These are phyloP conservation scores for Drosophila quadrilineata DNA, from an alignment of 1,140 invertebrate genomes.

Conservation along the genomic window DNA sequence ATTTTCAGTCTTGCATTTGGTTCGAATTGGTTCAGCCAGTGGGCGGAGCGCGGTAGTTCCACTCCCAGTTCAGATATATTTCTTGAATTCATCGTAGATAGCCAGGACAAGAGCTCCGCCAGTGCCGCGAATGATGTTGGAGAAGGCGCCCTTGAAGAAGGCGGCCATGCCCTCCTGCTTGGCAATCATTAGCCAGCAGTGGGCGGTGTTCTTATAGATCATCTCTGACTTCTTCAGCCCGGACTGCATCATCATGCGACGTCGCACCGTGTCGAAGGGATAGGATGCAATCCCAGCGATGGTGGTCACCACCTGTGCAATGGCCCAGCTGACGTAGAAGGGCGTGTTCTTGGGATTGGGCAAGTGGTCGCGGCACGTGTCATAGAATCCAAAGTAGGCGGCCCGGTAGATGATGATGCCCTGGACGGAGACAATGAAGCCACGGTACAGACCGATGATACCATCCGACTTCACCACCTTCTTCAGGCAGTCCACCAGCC, in stretches of 20 bases:
- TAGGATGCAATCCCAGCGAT: slow-evolving; percentile 93
- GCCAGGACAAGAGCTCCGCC: slow-evolving; percentile 91
- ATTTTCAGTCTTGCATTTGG: too few species aligned
- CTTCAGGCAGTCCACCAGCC: slow-evolving; percentile 90
- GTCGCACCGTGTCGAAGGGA: slow-evolving; percentile 95
- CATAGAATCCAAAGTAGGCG: slow-evolving; percentile 93
- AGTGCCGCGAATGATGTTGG: slow-evolving; percentile 89
- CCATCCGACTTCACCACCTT: slow-evolving; percentile 95
- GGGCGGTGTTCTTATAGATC: slow-evolving; percentile 90
- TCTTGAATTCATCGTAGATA: slow-evolving; percentile 89
- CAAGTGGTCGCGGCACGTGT: slow-evolving; percentile 90
- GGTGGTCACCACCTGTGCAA: slow-evolving; percentile 89
- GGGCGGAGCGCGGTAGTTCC: background rate
- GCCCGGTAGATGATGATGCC: slow-evolving; percentile 94
- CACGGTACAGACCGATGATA: slow-evolving; percentile 92
- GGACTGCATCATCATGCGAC: slow-evolving; percentile 96
- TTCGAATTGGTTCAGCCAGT: background rate
- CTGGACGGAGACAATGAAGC: slow-evolving; percentile 95
- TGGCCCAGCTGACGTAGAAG: slow-evolving; percentile 82
- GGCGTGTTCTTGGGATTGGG: slow-evolving; percentile 92
- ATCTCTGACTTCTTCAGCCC: slow-evolving; percentile 87
- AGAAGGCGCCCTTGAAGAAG: slow-evolving; percentile 92
- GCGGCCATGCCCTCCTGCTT: slow-evolving; percentile 86
- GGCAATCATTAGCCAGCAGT: slow-evolving; percentile 88
- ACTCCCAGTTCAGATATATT: slow-evolving; percentile 54